phyloP scores from a whole-genome alignment of 2,888 invertebrate species.

The Halictus quadricinctus region DNA sequence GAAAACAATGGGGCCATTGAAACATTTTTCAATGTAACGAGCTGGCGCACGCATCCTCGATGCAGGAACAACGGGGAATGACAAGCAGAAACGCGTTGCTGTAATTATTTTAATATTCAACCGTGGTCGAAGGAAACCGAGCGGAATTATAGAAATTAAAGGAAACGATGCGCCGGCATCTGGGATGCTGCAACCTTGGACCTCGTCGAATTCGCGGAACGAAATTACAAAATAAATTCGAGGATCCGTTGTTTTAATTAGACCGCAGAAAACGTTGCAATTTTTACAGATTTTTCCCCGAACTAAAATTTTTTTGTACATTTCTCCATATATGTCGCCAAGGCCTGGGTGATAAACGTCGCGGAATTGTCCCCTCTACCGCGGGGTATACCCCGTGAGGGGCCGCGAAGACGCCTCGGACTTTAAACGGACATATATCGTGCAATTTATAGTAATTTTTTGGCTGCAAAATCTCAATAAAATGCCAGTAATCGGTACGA shows the following conservation, averaged over 20 bases:
- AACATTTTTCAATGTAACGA: background rate
- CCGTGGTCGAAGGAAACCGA: slow-evolving; percentile 12
- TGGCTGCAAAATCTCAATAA: too few relatives aligned
- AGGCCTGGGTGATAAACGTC: too few relatives aligned
- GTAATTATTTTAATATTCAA: slow-evolving; percentile 36
- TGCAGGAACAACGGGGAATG: background rate
- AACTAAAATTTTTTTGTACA: too few relatives aligned
- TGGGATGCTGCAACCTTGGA: background rate
- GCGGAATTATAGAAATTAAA: slow-evolving; percentile 12
- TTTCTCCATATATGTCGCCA: too few relatives aligned
- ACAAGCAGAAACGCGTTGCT: background rate
- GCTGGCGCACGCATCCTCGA: slow-evolving; percentile 18
- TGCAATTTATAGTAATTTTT: too few relatives aligned
- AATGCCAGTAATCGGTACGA: too few relatives aligned
- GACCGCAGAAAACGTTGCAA: too few relatives aligned
- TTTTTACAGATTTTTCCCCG: too few relatives aligned
- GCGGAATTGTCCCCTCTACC: too few relatives aligned
- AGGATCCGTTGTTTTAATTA: background rate
- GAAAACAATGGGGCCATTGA: slow-evolving; percentile 24
- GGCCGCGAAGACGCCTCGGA: too few relatives aligned
- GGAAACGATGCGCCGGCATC: background rate
- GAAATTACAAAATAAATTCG: background rate
- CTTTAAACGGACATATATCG: too few relatives aligned
- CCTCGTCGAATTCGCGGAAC: background rate
- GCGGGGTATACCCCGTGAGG: too few relatives aligned